Conservation (phyloP, 2,888 invertebrate genomes). For the Coleophora deauratella region DNA sequence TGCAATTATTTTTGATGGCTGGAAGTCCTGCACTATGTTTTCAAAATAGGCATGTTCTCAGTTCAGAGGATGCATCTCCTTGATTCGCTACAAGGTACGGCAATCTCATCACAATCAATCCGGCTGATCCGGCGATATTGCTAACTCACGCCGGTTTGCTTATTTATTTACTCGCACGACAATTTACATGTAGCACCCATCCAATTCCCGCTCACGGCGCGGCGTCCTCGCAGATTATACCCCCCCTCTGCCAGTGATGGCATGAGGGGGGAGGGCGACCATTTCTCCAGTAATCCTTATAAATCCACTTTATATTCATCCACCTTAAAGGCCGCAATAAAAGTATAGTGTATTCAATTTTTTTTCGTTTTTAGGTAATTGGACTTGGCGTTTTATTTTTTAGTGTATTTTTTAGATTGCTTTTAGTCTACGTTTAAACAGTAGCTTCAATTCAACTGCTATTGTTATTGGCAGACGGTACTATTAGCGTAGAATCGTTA, state of each 20-base stretch:
- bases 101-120: constrained; percentile 26
- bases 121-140: constrained; percentile 44
- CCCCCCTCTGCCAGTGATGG: constrained; percentile 19
- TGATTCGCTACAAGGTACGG: too few species aligned
- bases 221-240: constrained; percentile 61
- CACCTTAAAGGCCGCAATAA: constrained; percentile 71
- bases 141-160: constrained; percentile 53
- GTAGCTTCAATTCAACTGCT: not conserved
- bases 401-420: not conserved
- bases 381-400: not conserved
- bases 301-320: constrained; percentile 73
- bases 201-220: constrained; percentile 64
- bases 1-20: too few species aligned
- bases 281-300: constrained; percentile 62
- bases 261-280: constrained; percentile 27
- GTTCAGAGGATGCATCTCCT: too few species aligned
- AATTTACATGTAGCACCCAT: constrained; percentile 69
- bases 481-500: not conserved
- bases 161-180: constrained; percentile 68
- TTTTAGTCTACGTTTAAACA: not conserved
- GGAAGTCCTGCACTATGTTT: too few species aligned
- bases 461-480: not conserved
- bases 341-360: constrained; percentile 45
- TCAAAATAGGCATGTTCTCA: too few species aligned
- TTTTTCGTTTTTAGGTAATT: not conserved